Evolutionary conservation across 2,888 invertebrate species (phyloP).

Genomic region (Leptinotarsa tumamoca): DNA sequence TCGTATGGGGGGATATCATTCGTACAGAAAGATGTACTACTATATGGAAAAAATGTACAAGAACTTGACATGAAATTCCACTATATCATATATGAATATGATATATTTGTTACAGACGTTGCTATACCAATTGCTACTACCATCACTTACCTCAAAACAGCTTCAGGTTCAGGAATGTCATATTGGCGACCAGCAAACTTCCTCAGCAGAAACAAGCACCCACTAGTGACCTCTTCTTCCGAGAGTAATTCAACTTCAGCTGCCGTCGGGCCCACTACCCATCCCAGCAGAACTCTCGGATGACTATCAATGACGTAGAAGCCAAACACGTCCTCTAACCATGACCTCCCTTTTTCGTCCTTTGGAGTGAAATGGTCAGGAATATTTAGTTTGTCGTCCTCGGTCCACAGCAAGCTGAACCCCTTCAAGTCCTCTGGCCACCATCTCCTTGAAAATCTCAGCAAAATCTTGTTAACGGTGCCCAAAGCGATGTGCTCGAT

Average conservation of each 20-base stretch:
- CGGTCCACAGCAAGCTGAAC: constrained; percentile 72
- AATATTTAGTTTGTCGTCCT: constrained; percentile 65
- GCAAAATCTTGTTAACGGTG: constrained; percentile 75
- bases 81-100: too few species aligned
- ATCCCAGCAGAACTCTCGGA: constrained; percentile 75
- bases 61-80: too few species aligned
- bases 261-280: constrained; percentile 77
- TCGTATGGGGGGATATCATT: too few species aligned
- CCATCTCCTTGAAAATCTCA: constrained; percentile 75
- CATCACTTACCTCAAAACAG: constrained; percentile 56
- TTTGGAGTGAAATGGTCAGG: constrained; percentile 52
- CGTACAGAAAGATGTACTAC: too few species aligned
- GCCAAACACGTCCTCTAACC: constrained; percentile 76
- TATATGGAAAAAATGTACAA: too few species aligned
- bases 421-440: constrained; percentile 72
- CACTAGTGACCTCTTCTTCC: constrained; percentile 69
- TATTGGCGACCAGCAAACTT: constrained; percentile 69
- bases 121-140: too few species aligned
- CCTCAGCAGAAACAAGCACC: constrained; percentile 68
- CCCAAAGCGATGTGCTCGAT: constrained; percentile 75
- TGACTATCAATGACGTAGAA: constrained; percentile 76
- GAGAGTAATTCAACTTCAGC: constrained; percentile 72
- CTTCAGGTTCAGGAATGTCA: constrained; percentile 67
- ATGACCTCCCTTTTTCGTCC: constrained; percentile 60
- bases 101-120: too few species aligned